Base-by-base conservation (phyloP, 2,113 vertebrate genomes). In the Zosterops pallidus region DNA sequence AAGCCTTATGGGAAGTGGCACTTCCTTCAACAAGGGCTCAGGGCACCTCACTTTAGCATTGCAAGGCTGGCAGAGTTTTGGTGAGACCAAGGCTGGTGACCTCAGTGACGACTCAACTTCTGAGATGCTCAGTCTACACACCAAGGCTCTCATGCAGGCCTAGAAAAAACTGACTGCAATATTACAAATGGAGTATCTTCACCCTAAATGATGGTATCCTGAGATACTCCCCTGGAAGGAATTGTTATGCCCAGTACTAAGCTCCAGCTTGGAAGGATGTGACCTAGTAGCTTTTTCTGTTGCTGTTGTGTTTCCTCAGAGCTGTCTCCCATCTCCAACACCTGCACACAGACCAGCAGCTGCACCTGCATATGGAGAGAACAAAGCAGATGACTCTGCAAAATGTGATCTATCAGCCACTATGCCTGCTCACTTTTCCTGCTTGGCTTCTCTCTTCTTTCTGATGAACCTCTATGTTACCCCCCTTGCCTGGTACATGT, bases 401-500 rank as follows among this genome's bases (percentile, higher is more conserved):
- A 71, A 71, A 53, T 4, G 10, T 18, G 31, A 53, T 13, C 28
- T 70, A 46, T 46, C 42, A 44, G 21, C 12, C 33, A 46, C 63
- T 72, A 22, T 1, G 3, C 8, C 26, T 26, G 21, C 72, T 56
- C 50, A 29, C 21, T 74, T 49, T 16, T 62, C 55, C 41, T 92
- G 74, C 31, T 37, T 41, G 28, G 19, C 35, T 92, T 50, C 16
- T 9, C 28, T 44, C 21, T 64, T 75, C 29, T 28, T 86, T 47
- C 56, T 39, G 31, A 84, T 12, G 31, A 81, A 33, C 8, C 8
- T 79, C 42, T 64, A 29, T 21, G 22, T 25, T n/a, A 74, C 6
- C 14, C n/a, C 20, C 39, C 39, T 12, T 3, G 11, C 8, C 18
- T 0, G 0, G 20, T 49, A 42, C 26, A 5, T 0, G 8, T 0